phyloP scores from a whole-genome alignment of 1,140 invertebrate genomes.

The Halictus rubicundus region DNA sequence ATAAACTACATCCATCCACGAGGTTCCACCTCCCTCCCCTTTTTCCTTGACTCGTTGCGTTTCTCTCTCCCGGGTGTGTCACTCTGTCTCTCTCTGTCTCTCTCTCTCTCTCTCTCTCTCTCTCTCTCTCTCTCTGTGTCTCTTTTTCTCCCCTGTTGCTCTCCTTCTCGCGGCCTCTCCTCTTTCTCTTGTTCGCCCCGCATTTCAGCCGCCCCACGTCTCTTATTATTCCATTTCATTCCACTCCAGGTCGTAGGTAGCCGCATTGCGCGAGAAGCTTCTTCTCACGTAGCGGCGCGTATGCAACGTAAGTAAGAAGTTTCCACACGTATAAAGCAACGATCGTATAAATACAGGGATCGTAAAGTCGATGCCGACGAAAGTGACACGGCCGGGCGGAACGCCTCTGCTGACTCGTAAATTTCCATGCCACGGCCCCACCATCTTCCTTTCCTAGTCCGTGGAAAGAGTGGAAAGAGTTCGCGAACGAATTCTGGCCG shows the following conservation, averaged over 20 bases:
- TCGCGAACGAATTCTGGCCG: conserved; percentile 2
- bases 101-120: too few relatives aligned
- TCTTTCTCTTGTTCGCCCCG: too few relatives aligned
- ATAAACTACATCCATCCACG: conserved; percentile 27
- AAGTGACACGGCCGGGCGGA: conserved; percentile 48
- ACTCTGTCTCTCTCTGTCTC: neutral
- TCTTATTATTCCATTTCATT: conserved; percentile 59
- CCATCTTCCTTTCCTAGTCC: too few relatives aligned
- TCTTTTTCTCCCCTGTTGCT: too few relatives aligned
- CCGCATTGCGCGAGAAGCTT: conserved; percentile 22
- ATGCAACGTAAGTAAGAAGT: conserved; percentile 50
- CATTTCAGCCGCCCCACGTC: too few relatives aligned
- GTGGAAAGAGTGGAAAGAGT: too few relatives aligned
- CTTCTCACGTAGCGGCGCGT: conserved; percentile 27
- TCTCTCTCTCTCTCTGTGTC: too few relatives aligned
- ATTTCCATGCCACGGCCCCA: conserved; percentile 12
- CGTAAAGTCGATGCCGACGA: conserved; percentile 58
- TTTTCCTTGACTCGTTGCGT: too few relatives aligned
- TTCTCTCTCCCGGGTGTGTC: too few relatives aligned
- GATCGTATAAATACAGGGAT: conserved; percentile 62
- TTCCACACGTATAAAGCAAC: conserved; percentile 53
- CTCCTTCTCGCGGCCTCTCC: too few relatives aligned
- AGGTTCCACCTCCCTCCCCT: neutral
- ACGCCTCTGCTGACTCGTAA: conserved; percentile 48
- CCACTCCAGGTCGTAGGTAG: conserved; percentile 36